Percentiles rank a stretch among this genome's conserved stretches.
Evolutionary conservation across 2,888 invertebrate species (phyloP).

Genomic region (Alsophila aescularia): DNA sequence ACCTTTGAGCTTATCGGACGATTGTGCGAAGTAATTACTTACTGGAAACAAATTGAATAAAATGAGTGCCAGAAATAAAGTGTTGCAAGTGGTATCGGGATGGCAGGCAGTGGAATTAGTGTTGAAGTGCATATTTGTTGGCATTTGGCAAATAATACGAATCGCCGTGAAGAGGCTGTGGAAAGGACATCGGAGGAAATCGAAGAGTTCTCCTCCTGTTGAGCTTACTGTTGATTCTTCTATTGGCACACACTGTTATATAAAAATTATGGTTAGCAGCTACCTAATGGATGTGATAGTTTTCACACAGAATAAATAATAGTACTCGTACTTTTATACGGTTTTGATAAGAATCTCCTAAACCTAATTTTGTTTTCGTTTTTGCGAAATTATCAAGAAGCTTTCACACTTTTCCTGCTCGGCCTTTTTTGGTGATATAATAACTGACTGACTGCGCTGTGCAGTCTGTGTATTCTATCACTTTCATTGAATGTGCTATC

Average conservation of each 20-base stretch:
- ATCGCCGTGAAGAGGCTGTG: slow-evolving; percentile 67
- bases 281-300: no score
- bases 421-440: no score
- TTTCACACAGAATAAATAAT: no score
- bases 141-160: slow-evolving; percentile 69
- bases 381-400: no score
- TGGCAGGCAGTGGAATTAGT: slow-evolving; percentile 71
- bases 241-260: slow-evolving; percentile 75
- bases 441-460: no score
- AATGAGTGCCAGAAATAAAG: slow-evolving; percentile 64
- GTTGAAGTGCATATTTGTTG: slow-evolving; percentile 63
- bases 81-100: slow-evolving; percentile 66
- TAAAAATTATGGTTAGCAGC: slow-evolving; percentile 72
- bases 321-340: no score
- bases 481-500: no score
- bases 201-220: slow-evolving; percentile 53
- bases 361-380: no score
- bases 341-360: no score
- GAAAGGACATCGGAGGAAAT: slow-evolving; percentile 71
- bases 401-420: no score
- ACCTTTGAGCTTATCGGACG: slow-evolving; percentile 58
- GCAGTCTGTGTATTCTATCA: no score
- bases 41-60: slow-evolving; percentile 8
- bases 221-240: slow-evolving; percentile 74
- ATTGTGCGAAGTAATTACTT: slow-evolving; percentile 22